Evolutionary conservation across 2,113 vertebrate genomes (phyloP), one percentile per base, ranked within the genome.

Genomic region (Jacana jacana): DNA sequence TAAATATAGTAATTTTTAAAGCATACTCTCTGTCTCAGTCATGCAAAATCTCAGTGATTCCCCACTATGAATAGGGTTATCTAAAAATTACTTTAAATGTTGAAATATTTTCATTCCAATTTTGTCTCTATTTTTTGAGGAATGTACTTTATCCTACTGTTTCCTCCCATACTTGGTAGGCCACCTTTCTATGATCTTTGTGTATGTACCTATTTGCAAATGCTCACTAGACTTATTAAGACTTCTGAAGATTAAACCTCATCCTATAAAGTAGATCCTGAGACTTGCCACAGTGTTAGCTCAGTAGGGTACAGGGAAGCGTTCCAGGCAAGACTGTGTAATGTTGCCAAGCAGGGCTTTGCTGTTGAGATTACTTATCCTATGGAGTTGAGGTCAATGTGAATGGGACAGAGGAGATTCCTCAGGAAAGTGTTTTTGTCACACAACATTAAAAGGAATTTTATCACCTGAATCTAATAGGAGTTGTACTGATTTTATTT

Each of bases 1-100:
- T 83, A 92, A 89, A 95, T 87, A 69, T 70, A 93, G 92, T 94
- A 4, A 63, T 89, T 52, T 97, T 96, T 95, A 83, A 94, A 96
- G 54, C 35, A 44, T 80, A 63, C 55, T 84, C 48, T 73, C 72
- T 94, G 28, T 86, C 63, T 72, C 48, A 81, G 58, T 77, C 81
- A 81, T 66, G 90, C 49, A 95, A 95, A 95, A 93, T 96, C 23
- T 88, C 73, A 89, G 55, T 91, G 28, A 88, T 95, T 81, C 75
- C 69, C 57, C 68, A 68, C 52, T 92, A 49, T 61, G 42, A 94
- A 87, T 64, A 86, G 35, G 6, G 3, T 52, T 68, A 54, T 66
- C 66, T 95, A 85, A 97, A 95, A 93, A 86, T 33, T 19, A 22
- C 12, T 31, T 85, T 83, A 75, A 23, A 17, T 72, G 48, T 51